Percentiles rank a stretch among this genome's conserved stretches.
These are phyloP conservation scores for Amphiprion clarkii DNA, from an alignment of 2,797 vertebrate species.

Conservation along the genomic window DNA sequence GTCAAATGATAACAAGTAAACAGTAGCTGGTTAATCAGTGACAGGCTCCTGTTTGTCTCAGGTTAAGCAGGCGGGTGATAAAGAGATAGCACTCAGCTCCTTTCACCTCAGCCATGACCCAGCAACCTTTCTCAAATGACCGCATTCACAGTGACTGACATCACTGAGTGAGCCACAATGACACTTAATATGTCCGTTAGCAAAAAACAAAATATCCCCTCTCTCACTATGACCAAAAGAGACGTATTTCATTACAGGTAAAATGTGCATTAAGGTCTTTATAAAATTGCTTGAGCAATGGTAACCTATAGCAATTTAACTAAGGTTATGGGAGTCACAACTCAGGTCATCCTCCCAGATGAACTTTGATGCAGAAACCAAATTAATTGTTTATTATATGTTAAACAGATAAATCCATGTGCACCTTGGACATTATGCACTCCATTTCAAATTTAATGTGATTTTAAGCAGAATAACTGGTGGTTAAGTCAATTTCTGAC, in stretches of 20 bases:
- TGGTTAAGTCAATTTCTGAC: too few relatives aligned
- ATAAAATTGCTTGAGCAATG: too few relatives aligned
- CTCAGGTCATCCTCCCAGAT: too few relatives aligned
- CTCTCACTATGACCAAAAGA: not conserved
- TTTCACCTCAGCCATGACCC: conserved; percentile 32
- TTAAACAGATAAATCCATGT: too few relatives aligned
- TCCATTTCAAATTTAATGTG: too few relatives aligned
- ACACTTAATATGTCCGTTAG: not conserved
- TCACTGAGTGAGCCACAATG: not conserved
- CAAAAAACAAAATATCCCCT: not conserved
- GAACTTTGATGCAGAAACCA: too few relatives aligned
- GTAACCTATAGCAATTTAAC: too few relatives aligned
- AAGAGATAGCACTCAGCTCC: conserved; percentile 10
- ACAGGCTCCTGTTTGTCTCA: conserved; percentile 37
- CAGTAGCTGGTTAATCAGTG: conserved; percentile 50
- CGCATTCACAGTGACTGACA: not conserved
- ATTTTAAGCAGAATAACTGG: too few relatives aligned
- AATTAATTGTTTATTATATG: too few relatives aligned
- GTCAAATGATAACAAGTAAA: conserved; percentile 30
- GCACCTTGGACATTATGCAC: too few relatives aligned
- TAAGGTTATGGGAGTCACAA: too few relatives aligned
- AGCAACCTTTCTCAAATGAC: conserved; percentile 8
- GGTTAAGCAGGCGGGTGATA: conserved; percentile 30
- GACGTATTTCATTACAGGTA: not conserved
- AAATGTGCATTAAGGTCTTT: too few relatives aligned